phyloP scores from a whole-genome alignment of 2,797 vertebrate genomes.

The Syngnathus acus region DNA sequence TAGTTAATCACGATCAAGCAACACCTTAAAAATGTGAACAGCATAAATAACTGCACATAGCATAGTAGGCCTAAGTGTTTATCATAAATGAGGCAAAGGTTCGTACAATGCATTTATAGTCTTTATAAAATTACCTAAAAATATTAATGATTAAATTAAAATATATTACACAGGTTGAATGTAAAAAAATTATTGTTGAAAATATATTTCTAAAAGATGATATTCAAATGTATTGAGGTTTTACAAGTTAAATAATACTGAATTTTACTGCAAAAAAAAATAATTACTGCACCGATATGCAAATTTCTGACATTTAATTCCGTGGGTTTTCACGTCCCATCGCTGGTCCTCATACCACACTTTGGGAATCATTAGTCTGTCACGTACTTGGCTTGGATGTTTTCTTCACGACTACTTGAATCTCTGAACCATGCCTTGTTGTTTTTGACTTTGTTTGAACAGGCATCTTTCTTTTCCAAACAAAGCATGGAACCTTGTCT shows the following conservation, averaged over 20 bases:
- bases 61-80: not conserved
- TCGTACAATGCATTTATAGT: not conserved
- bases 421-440: not conserved
- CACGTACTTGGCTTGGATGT: not conserved
- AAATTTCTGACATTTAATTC: not conserved
- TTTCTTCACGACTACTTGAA: not conserved
- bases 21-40: not conserved
- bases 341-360: not conserved
- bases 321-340: not conserved
- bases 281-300: not conserved
- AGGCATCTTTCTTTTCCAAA: not conserved
- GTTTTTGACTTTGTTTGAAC: not conserved
- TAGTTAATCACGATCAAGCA: not conserved
- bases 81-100: not conserved
- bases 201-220: not conserved
- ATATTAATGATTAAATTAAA: not conserved
- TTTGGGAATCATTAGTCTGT: not conserved
- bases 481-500: not conserved
- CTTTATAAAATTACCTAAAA: not conserved
- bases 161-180: not conserved
- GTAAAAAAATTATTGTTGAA: not conserved
- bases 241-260: not conserved
- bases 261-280: not conserved
- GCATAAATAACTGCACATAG: not conserved
- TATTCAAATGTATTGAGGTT: not conserved